These are phyloP conservation scores for Drosophila asahinai DNA, from an alignment of 1,140 invertebrate genomes.

Conservation along the genomic window DNA sequence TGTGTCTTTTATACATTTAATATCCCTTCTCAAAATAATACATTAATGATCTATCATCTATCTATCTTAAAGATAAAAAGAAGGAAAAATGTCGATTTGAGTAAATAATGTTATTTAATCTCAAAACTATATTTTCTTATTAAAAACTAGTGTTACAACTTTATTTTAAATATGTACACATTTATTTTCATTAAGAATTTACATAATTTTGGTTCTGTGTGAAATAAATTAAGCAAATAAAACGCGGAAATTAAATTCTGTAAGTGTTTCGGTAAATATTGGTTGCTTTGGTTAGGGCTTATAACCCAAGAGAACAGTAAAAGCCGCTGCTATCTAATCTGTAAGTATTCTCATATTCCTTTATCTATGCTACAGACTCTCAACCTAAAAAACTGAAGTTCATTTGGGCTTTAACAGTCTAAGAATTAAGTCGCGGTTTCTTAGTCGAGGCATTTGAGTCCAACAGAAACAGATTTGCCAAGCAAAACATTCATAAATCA, in stretches of 20 bases:
- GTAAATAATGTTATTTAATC: neutral
- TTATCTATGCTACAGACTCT: conserved; percentile 4
- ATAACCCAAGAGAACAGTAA: neutral
- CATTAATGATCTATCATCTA: no score
- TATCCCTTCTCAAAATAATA: neutral
- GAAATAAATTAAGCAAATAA: conserved; percentile 1
- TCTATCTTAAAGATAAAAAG: no score
- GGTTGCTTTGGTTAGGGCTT: conserved; percentile 8
- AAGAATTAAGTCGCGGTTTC: conserved; percentile 14
- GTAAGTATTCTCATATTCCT: neutral
- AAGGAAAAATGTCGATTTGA: no score
- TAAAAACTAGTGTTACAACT: neutral
- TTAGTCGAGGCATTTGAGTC: neutral
- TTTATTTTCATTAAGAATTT: neutral
- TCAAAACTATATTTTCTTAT: neutral
- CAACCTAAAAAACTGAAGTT: neutral
- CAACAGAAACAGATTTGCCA: conserved; percentile 20
- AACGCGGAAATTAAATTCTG: conserved; percentile 2
- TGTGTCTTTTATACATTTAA: no score
- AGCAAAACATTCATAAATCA: conserved; percentile 43
- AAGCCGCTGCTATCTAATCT: conserved; percentile 23
- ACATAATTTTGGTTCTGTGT: neutral
- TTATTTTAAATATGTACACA: neutral
- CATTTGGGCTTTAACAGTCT: conserved; percentile 9
- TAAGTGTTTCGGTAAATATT: conserved; percentile 5